phyloP scores from a whole-genome alignment of 2,888 invertebrate genomes.

The Stegophylla sp. region DNA sequence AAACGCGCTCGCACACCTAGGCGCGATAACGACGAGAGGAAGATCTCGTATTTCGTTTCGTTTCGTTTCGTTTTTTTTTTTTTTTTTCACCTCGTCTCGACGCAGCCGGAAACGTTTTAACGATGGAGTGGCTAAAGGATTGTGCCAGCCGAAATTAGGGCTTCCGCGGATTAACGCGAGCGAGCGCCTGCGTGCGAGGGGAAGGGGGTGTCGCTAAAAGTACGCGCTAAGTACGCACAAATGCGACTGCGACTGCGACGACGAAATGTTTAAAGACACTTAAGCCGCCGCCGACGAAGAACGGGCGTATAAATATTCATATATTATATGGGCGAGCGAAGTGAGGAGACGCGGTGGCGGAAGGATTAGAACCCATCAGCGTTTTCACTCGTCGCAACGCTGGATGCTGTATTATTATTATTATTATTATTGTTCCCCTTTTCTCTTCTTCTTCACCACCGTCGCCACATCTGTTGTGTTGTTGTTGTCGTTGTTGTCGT shows the following conservation, averaged over 20 bases:
- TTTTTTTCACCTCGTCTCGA: background rate
- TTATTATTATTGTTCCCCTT: background rate
- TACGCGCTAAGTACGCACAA: constrained; percentile 56
- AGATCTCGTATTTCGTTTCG: background rate
- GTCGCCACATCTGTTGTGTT: background rate
- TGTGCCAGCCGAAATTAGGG: constrained; percentile 49
- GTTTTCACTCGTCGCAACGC: constrained; percentile 29
- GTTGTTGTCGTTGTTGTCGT: background rate
- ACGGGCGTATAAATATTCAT: constrained; percentile 58
- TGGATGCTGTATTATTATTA: background rate
- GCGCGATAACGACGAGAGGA: too few species aligned
- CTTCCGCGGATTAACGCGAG: constrained; percentile 50
- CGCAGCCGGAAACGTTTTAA: constrained; percentile 50
- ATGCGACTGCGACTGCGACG: constrained; percentile 52
- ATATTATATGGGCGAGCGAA: background rate
- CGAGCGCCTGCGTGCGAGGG: background rate
- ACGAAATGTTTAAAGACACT: constrained; percentile 59
- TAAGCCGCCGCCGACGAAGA: constrained; percentile 51
- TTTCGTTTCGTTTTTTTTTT: background rate
- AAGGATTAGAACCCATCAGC: constrained; percentile 59
- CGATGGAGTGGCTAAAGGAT: constrained; percentile 34
- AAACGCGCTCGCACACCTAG: too few species aligned
- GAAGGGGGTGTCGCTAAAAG: constrained; percentile 36
- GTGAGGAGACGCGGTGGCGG: background rate
- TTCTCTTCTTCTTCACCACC: background rate